Evolutionary conservation across 1,140 invertebrate genomes (phyloP), one percentile per base, ranked within the genome.

Genomic region (Monomorium pharaonis): DNA sequence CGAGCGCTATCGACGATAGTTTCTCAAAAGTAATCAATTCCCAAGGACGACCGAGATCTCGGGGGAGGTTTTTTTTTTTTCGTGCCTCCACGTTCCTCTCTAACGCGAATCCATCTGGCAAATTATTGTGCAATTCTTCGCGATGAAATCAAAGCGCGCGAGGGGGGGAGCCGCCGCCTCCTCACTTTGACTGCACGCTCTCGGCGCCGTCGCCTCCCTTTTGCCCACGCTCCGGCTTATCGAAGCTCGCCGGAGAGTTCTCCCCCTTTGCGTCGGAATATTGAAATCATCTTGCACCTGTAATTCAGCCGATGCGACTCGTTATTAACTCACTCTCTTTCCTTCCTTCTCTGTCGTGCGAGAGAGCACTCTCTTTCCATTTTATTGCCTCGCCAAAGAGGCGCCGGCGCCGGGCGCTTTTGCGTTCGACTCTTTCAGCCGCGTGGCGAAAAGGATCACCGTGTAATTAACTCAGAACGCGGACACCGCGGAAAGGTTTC

Each of bases 231-330:
- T 65, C n/a, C 24, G 21, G 33, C 42, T n/a, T 51, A 65, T 37
- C 33, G 42, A 62, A 62, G n/a, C n/a, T n/a, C 12, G 10, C 18
- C 42, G 75, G 49, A 33, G n/a, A n/a, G n/a, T n/a, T n/a, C n/a
- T 78, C 42, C 27, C 76, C 65, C 7, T 78, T 78, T 63, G 30
- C 76, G 21, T 65, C 75, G 44, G 27, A 21, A 63, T 51, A 67
- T 78, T 65, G 76, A 67, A 78, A 78, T 65, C 76, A 78, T 63
- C 60, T 78, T 49, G 58, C 74, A 77, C 30, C n/a, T n/a, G 44
- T 65, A 78, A 78, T 78, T 78, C 30, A 78, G 14, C 37, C 76
- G 76, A 78, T 44, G 27, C 44, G 60, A 47, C 42, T 78, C 75
- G 21, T 65, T 63, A 75, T 75, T 75, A 58, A 42, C 33, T 58